Conservation (phyloP, 2,888 invertebrate genomes). For the Pycnomerus fuliginosus region DNA sequence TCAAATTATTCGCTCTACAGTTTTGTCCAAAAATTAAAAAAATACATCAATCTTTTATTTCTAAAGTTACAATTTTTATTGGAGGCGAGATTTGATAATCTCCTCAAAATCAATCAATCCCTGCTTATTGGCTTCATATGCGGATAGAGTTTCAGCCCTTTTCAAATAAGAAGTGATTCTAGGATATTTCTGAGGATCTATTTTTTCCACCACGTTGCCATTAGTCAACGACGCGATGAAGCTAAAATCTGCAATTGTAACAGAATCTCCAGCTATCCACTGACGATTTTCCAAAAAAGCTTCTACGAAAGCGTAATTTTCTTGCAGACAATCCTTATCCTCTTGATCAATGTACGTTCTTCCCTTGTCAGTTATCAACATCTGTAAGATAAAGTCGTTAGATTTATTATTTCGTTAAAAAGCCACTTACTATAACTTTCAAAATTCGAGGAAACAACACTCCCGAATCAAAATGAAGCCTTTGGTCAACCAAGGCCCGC, state of each 20-base stretch:
- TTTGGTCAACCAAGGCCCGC: slow-evolving; percentile 56
- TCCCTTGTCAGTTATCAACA: slow-evolving; percentile 9
- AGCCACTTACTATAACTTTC: too few relatives aligned
- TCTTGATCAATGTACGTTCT: slow-evolving; percentile 11
- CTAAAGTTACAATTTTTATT: too few relatives aligned
- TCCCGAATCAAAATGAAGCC: slow-evolving; percentile 56
- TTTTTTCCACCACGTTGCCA: slow-evolving; percentile 51
- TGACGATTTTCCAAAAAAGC: slow-evolving; percentile 6
- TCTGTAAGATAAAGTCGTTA: slow-evolving; percentile 4
- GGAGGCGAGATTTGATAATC: too few relatives aligned
- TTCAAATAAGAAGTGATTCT: slow-evolving; percentile 35
- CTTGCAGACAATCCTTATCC: slow-evolving; percentile 12
- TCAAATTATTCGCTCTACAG: too few relatives aligned
- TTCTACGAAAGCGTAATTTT: slow-evolving; percentile 14
- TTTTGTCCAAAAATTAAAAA: too few relatives aligned
- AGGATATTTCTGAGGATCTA: slow-evolving; percentile 48
- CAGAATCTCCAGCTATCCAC: slow-evolving; percentile 45
- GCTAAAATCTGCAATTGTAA: slow-evolving; percentile 53
- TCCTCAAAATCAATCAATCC: too few relatives aligned
- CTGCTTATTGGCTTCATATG: slow-evolving; percentile 33
- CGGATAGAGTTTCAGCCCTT: slow-evolving; percentile 33
- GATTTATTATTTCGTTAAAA: too few relatives aligned
- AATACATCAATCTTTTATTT: too few relatives aligned
- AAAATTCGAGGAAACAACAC: too few relatives aligned
- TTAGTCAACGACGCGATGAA: slow-evolving; percentile 51